Conservation (phyloP, 2,113 vertebrate genomes). For the Petaurus breviceps region DNA sequence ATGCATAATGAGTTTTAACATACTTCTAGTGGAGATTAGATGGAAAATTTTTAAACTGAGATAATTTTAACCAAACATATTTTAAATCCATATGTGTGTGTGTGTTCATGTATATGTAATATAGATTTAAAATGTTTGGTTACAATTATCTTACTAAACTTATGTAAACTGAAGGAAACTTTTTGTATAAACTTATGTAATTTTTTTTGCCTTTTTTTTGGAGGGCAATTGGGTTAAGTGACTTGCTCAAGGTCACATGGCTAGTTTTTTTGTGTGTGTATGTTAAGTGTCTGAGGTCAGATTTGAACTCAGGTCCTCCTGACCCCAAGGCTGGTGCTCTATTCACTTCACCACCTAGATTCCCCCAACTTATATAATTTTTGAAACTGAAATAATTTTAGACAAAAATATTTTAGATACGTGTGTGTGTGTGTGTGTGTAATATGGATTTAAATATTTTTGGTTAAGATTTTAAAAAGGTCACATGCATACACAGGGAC, state of each 20-base stretch:
- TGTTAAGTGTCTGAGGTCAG: too few species aligned
- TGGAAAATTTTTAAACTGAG: not conserved
- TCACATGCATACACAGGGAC: not conserved
- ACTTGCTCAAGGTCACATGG: too few species aligned
- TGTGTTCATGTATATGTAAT: not conserved
- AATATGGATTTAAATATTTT: not conserved
- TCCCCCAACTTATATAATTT: too few species aligned
- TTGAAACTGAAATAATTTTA: not conserved
- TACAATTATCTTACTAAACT: not conserved
- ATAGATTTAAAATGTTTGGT: not conserved
- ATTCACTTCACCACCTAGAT: too few species aligned
- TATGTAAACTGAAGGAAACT: not conserved
- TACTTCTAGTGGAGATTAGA: not conserved
- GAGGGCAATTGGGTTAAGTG: too few species aligned
- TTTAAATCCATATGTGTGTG: not conserved
- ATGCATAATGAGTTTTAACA: not conserved
- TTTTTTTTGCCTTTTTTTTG: too few species aligned
- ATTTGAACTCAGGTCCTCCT: too few species aligned
- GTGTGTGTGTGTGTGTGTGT: too few species aligned
- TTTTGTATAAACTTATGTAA: too few species aligned
- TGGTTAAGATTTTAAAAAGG: not conserved
- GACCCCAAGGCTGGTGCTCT: too few species aligned
- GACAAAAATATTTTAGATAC: not conserved
- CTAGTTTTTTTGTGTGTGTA: too few species aligned
- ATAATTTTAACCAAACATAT: not conserved